Evolutionary conservation across 2,113 vertebrate species (phyloP), one percentile per base, ranked within the genome.

Genomic region (Microtus oregoni): DNA sequence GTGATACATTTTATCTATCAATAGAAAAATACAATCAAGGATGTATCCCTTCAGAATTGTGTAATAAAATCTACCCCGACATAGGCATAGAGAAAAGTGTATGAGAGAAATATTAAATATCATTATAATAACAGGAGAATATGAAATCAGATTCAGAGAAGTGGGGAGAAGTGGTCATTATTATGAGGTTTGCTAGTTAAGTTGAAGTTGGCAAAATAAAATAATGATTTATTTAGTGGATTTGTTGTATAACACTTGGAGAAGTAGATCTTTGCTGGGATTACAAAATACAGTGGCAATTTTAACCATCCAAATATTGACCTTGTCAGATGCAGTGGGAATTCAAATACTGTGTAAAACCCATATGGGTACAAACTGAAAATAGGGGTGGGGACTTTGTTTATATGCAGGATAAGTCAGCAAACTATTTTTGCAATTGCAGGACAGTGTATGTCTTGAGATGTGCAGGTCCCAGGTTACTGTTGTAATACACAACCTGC

Each of bases 1-100:
- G 85, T 88, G n/a, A 91, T 52, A 73, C 67, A 92, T 76, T 94
- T 92, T 96, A 41, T 77, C n/a, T 85, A 63, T 38, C 50, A 93
- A 50, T 73, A 95, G 52, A 82, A 96, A 70, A 95, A 82, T 75
- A 7, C 1, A 76, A 67, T 90, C 38, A 89, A 90, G 24, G 41
- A 95, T 58, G 19, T 65, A 82, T 15, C 26, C 32, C 38, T 92
- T 94, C 50, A 55, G 17, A 96, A 92, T 94, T 93, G 11, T 26
- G 5, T 58, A 92, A 89, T 90, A 81, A 73, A 91, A 90, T 63
- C 10, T 9, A 90, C 38, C 90, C 26, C 90, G 38, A 86, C n/a
- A 58, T 38, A 88, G 38, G 81, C 76, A 52, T 26, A 2, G 20
- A 91, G 35, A 44, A 73, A 85, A 86, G 38, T 70, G 3, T 88